Base-by-base conservation (phyloP, 1,140 invertebrate species). In the Sycophaga agraensis region DNA sequence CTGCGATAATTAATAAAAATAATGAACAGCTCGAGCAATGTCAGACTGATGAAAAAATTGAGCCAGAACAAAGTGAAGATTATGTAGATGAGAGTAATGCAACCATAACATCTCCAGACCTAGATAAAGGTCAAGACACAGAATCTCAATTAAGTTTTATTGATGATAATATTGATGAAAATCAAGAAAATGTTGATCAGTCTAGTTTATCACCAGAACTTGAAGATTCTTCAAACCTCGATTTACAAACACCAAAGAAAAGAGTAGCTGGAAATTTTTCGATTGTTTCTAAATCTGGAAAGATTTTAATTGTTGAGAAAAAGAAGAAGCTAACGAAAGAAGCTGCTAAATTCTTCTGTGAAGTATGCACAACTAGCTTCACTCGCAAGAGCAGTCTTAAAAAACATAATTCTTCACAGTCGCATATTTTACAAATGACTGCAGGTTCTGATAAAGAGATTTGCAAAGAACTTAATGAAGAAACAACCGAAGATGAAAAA, bases 261-360 rank as follows among this genome's bases (percentile, higher is more conserved):
- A 67, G 71, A 19, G 35, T 65, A 0, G 51, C 68, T 6, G 78
- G 73, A 1, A 78, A 80, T 37, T 80, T 78, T 39, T 71, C 75
- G 0, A 70, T 80, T 0, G 78, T 77, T 0, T 76, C 78, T 5
- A 80, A 80, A 40, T 72, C 71, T 4, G 78, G 78, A 0, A 77
- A 81, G 42, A 76, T 81, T 22, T 31, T 81, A 4, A 79, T 80
- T 4, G 73, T 80, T 0, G 78, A 80, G 26, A 81, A 80, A 39
- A 72, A 73, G 28, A 80, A 79, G 34, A 80, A 80, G 31, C 45
- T 81, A 4, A 80, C 79, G 2, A 80, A 81, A 45, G 79, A 81
- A 35, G 71, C 70, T 0, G 73, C 78, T 0, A 78, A 67, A 26
- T 81, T 80, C 39, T 81, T 78, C 63, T 81, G 79, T 16, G 65